Evolutionary conservation across 2,113 vertebrate genomes (phyloP), one percentile per base, ranked within the genome.

Genomic region (Onychorhynchus coronatus): DNA sequence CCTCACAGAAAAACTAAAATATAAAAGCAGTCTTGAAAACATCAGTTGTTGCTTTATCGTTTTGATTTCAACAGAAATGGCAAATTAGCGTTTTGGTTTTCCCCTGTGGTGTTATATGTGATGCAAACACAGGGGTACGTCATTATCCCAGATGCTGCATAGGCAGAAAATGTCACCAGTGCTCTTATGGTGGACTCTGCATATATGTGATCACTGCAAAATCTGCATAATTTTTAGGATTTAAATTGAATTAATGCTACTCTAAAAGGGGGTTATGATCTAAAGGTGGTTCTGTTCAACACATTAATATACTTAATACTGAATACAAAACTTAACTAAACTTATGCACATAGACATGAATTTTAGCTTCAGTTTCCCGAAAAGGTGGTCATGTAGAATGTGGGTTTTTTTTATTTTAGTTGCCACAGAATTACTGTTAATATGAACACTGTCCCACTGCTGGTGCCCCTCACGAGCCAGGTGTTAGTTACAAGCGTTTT

Each of bases 101-200:
- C 2, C 14, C 5, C 17, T 0, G 0, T 5, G 2, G 1, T 53
- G 22, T 61, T 80, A 14, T 2, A 9, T 66, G 72, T 50, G 31
- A 31, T 82, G 33, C 24, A 85, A 59, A 23, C 37, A 47, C 49
- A 68, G 42, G 25, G 6, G 2, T 83, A 58, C 53, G 39, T 85
- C 44, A 31, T 49, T 28, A 28, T 62, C 37, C 6, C 49, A 82
- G 18, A 20, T 53, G 8, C 42, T 71, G 30, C 35, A 12, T 31
- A 12, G 30, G 25, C 50, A 71, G 42, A 66, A 77, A 83, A 66
- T 62, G 9, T 47, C 18, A 42, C 21, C 28, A 39, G 3, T 78
- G 30, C 14, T 46, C 22, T 61, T 72, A 12, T 2, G 33, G 27
- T 76, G 39, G 85, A 13, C 19, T 87, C 75, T 68, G 35, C 11